Conservation (phyloP, 2,113 vertebrate species). For the Alexandromys fortis region DNA sequence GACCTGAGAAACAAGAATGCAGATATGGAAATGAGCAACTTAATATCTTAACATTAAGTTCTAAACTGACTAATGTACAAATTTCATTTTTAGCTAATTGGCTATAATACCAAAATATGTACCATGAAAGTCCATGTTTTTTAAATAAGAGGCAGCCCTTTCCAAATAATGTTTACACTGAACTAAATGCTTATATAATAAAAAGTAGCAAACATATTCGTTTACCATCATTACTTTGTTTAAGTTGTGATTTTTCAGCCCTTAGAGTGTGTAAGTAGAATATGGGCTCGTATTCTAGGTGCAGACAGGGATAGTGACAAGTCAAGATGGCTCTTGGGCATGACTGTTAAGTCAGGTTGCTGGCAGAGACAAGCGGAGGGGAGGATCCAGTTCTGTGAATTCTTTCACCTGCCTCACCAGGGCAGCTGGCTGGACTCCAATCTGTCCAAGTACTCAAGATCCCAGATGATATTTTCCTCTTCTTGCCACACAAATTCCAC, state of each 20-base stretch:
- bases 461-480: not conserved
- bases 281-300: not conserved
- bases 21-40: conserved; percentile 6
- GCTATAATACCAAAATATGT: not conserved
- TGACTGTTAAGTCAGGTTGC: not conserved
- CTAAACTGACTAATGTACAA: not conserved
- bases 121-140: conserved; percentile 43
- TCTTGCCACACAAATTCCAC: not conserved
- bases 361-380: not conserved
- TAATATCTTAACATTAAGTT: conserved; percentile 22
- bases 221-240: not conserved
- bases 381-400: not conserved
- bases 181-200: conserved; percentile 24
- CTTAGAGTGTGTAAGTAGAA: not conserved
- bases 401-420: not conserved
- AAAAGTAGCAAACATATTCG: not conserved
- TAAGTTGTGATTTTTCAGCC: not conserved
- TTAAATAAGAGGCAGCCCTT: not conserved
- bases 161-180: not conserved
- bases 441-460: not conserved
- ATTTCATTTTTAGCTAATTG: not conserved
- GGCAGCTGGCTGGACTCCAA: not conserved
- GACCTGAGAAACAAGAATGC: not conserved
- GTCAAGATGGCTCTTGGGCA: not conserved
- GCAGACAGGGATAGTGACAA: not conserved